phyloP scores from a whole-genome alignment of 2,797 vertebrate species.

The Taenioides sp. region DNA sequence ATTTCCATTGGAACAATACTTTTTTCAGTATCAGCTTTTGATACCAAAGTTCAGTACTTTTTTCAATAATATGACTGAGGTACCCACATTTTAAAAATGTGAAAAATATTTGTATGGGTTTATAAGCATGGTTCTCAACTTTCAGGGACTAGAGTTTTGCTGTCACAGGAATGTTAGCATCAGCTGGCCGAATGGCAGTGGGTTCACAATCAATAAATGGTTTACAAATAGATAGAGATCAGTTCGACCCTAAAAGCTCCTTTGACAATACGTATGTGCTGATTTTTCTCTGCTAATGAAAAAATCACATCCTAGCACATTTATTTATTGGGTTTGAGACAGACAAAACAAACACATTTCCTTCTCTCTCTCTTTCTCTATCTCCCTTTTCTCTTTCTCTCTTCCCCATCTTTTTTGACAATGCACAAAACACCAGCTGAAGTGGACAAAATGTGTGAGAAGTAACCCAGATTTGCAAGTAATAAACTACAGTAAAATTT shows the following conservation, averaged over 20 bases:
- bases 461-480: background rate
- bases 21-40: too few relatives aligned
- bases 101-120: background rate
- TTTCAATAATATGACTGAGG: too few relatives aligned
- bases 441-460: background rate
- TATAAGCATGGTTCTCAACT: background rate
- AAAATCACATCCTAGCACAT: too few relatives aligned
- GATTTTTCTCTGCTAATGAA: too few relatives aligned
- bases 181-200: too few relatives aligned
- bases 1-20: too few relatives aligned
- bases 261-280: background rate
- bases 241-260: background rate
- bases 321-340: too few relatives aligned
- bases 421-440: background rate
- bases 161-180: background rate
- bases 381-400: too few relatives aligned
- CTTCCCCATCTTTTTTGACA: background rate
- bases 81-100: background rate
- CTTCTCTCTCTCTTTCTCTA: too few relatives aligned
- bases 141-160: background rate
- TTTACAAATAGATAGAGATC: background rate
- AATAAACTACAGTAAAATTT: conserved; percentile 1
- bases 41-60: too few relatives aligned
- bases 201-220: too few relatives aligned
- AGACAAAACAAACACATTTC: too few relatives aligned